A percentile compares a stretch with the other conserved stretches of the same genome.
These are phyloP conservation scores for Eupelmus urozonus DNA, from an alignment of 2,888 invertebrate species.

Conservation along the genomic window DNA sequence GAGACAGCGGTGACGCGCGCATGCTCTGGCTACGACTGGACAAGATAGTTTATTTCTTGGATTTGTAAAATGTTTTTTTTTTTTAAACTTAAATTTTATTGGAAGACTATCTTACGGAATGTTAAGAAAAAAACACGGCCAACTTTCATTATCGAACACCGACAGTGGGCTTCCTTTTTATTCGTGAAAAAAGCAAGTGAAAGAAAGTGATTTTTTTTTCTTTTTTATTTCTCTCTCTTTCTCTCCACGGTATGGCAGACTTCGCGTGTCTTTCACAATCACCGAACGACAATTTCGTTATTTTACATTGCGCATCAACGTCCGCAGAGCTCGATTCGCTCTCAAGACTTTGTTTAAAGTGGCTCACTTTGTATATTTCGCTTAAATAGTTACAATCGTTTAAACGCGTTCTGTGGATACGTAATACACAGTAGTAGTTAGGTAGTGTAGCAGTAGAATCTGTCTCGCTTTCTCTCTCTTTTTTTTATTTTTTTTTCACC, in stretches of 20 bases:
- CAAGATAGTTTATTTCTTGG: conserved; percentile 39
- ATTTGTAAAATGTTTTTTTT: not conserved
- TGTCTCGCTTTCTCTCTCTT: conserved; percentile 59
- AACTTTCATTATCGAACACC: conserved; percentile 40
- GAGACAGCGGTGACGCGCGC: conserved; percentile 18
- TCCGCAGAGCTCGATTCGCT: not conserved
- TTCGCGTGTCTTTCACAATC: conserved; percentile 39
- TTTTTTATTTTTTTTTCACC: conserved; percentile 51
- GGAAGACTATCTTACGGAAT: conserved; percentile 62
- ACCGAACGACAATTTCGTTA: conserved; percentile 8
- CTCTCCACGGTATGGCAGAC: conserved; percentile 16
- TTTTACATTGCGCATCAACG: not conserved
- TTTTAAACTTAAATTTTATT: conserved; percentile 60
- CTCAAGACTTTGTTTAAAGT: conserved; percentile 46
- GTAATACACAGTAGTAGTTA: conserved; percentile 55
- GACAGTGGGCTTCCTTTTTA: conserved; percentile 2
- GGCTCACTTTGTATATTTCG: conserved; percentile 48
- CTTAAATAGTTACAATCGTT: conserved; percentile 59
- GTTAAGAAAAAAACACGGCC: conserved; percentile 52
- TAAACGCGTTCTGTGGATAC: conserved; percentile 56
- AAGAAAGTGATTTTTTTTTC: conserved; percentile 31
- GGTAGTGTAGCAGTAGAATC: conserved; percentile 58
- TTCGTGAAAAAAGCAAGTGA: conserved; percentile 40
- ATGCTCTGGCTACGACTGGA: conserved; percentile 4
- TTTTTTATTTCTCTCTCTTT: conserved; percentile 1